These are phyloP conservation scores for Parochlus steinenii DNA, from an alignment of 2,888 invertebrate genomes.

Conservation along the genomic window DNA sequence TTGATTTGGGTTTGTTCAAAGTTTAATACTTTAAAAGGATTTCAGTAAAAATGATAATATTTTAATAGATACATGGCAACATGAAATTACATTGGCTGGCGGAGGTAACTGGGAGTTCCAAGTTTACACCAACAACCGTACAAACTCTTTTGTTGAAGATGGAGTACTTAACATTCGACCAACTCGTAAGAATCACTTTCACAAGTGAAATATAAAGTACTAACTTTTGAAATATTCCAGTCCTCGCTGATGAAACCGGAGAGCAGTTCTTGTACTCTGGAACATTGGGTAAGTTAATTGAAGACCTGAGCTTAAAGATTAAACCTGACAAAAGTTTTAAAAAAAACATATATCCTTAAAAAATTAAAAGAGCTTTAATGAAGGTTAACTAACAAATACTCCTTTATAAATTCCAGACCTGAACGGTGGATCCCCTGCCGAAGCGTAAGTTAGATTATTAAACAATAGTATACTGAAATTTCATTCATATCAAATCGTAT, in stretches of 20 bases:
- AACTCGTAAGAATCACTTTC: too few species aligned
- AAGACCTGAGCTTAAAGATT: too few species aligned
- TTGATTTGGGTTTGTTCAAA: too few species aligned
- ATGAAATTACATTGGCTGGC: slow-evolving; percentile 45
- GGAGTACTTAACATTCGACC: slow-evolving; percentile 41
- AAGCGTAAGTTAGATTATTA: too few species aligned
- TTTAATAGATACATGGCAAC: slow-evolving; percentile 39
- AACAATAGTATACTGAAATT: too few species aligned
- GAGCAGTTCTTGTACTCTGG: slow-evolving; percentile 36
- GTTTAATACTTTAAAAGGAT: slow-evolving; percentile 20
- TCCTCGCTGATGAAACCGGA: slow-evolving; percentile 38
- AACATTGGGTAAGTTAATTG: slow-evolving; percentile 32
- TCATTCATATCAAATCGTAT: too few species aligned
- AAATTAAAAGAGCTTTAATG: too few species aligned
- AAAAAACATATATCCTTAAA: too few species aligned
- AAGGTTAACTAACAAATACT: too few species aligned
- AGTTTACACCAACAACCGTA: slow-evolving; percentile 45
- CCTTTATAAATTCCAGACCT: too few species aligned
- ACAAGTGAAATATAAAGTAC: neutral
- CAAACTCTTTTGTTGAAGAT: slow-evolving; percentile 42
- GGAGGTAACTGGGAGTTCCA: slow-evolving; percentile 58
- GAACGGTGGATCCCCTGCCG: slow-evolving; percentile 42
- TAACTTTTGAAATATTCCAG: too few species aligned
- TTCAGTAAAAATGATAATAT: slow-evolving; percentile 18
- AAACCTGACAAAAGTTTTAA: too few species aligned